Evolutionary conservation across 2,797 vertebrate species (phyloP), one percentile per base, ranked within the genome.

Genomic region (Phrynocephalus guinanensis): DNA sequence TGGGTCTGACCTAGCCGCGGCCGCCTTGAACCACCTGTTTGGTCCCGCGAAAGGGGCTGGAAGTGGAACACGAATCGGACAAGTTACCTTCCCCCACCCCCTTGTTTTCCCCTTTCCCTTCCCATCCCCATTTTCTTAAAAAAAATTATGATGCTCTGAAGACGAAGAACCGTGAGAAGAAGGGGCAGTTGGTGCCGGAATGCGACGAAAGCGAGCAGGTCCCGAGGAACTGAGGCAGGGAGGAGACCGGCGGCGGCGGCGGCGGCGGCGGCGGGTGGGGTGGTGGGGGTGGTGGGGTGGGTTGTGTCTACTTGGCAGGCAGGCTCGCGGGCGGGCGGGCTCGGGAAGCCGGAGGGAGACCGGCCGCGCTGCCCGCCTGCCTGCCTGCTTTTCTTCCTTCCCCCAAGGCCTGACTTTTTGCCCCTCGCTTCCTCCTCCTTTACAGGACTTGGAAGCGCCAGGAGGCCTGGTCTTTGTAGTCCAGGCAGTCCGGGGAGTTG

Each of bases 381-480:
- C 38, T 5, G 38, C 38, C 38, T 44, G 38, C 3, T 2, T 5
- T 4, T 44, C 38, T 44, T 44, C 38, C 38, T 8, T 11, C 52
- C 52, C 52, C 52, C 2, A 13, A 1, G 52, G 52, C 52, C 52
- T 10, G 52, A 13, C 13, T 56, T 56, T 56, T 7, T 56, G 52
- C 9, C 52, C 52, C 15, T 63, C 15, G 60, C 16, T 18, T 63
- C 60, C 67, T 66, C 66, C 3, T 3, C 87, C 97, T 99, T 99
- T 98, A 99, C 98, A 99, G 98, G 95, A 99, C 99, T 96, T 99
- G 99, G 97, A 99, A 99, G 97, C 98, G 98, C 99, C 99, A 99
- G 83, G 99, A 99, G 20, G 98, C 97, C 97, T 99, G 99, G 97
- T 99, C 99, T 96, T 99, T 99, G 97, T 99, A 99, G 98, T 99